phyloP scores from a whole-genome alignment of 2,888 invertebrate genomes.

The Tachina grossa region DNA sequence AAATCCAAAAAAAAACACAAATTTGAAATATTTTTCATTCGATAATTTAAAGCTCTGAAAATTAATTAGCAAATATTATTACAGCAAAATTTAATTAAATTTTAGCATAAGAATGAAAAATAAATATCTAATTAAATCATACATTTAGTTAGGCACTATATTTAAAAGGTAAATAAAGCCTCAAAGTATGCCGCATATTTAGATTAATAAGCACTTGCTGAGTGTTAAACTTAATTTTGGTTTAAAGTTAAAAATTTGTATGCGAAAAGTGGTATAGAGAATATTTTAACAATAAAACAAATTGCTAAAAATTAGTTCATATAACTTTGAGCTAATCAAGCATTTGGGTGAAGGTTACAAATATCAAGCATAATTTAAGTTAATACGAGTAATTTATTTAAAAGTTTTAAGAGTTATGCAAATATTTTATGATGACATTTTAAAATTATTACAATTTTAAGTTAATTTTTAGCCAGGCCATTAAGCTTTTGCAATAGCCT shows the following conservation, averaged over 20 bases:
- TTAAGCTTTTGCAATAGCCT: conserved; percentile 8
- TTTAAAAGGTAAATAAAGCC: background rate
- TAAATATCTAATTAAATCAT: background rate
- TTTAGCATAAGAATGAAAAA: no score
- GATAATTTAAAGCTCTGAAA: background rate
- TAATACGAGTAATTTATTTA: background rate
- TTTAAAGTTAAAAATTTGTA: background rate
- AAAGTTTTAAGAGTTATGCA: background rate
- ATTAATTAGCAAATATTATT: no score
- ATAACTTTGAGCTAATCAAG: background rate
- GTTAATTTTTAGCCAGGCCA: conserved; percentile 23
- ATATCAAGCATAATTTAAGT: background rate
- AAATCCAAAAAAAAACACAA: background rate
- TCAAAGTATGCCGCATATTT: background rate
- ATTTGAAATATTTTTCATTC: background rate
- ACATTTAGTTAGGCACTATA: background rate
- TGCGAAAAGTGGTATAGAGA: no score
- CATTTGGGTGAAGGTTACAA: background rate
- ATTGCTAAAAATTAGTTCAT: no score
- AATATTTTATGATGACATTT: background rate
- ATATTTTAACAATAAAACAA: no score
- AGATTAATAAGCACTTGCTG: no score
- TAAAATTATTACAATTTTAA: conserved; percentile 5
- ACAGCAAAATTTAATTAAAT: background rate
- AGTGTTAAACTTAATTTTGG: background rate